phyloP scores from a whole-genome alignment of 2,888 invertebrate species.

The Tetanocera ferruginea region DNA sequence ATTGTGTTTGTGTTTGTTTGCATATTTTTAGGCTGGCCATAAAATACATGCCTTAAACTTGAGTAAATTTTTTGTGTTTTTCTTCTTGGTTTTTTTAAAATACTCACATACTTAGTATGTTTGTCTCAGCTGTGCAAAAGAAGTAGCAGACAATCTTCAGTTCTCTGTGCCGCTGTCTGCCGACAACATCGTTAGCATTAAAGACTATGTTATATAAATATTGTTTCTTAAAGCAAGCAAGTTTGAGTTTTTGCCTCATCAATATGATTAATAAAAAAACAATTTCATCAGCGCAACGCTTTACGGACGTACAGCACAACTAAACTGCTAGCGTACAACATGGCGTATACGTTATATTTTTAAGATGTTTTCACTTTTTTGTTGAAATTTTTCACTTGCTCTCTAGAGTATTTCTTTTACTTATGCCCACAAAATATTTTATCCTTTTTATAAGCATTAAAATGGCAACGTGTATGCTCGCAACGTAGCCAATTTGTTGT shows the following conservation, averaged over 20 bases:
- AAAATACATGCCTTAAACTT: conserved; percentile 21
- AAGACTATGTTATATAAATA: not conserved
- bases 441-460: not conserved
- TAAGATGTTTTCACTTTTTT: too few relatives aligned
- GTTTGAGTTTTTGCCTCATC: too few relatives aligned
- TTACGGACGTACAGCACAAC: too few relatives aligned
- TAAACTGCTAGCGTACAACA: too few relatives aligned
- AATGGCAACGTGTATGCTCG: too few relatives aligned
- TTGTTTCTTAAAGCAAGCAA: not conserved
- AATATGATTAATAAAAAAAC: too few relatives aligned
- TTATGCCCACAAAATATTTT: not conserved
- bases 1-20: not conserved
- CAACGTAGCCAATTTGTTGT: not conserved
- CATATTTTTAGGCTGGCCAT: not conserved
- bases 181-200: not conserved
- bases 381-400: too few relatives aligned
- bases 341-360: too few relatives aligned
- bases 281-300: too few relatives aligned
- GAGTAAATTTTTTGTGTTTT: not conserved
- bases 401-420: not conserved
- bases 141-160: not conserved
- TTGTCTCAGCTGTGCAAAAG: not conserved
- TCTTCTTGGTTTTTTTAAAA: too few relatives aligned
- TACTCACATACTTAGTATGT: not conserved
- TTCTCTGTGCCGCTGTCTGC: not conserved